Base-by-base conservation (phyloP, 2,888 invertebrate species). In the Euplexia lucipara region DNA sequence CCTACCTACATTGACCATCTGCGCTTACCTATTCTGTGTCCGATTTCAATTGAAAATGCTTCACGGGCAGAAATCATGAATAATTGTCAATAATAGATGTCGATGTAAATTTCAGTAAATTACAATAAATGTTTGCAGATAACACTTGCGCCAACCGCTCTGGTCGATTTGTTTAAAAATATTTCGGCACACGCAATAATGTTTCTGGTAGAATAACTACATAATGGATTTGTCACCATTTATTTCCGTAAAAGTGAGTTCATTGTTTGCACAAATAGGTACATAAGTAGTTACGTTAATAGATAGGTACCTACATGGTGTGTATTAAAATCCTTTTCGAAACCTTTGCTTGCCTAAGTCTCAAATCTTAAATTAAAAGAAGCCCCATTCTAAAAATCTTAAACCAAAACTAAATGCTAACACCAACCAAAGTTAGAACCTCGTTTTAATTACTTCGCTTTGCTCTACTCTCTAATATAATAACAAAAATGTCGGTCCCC, bases 401-500 rank as follows among this genome's bases (percentile, higher is more conserved):
- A 4, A 41, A 59, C 32, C 6, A 18, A 10, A 4, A 18, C n/a
- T 0, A n/a, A 48, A n/a, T 39, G 18, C 18, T 14, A 4, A 16
- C 10, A 30, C 3, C 0, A 35, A 20, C n/a, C 22, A 1, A 22
- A 9, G 35, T 53, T 37, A 20, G 48, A 51, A 59, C 3, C 22
- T 39, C 30, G 39, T 69, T 75, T 49, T 72, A 75, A 75, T 61
- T 72, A 49, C 32, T 9, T 5, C 7, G 44, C 12, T 47, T 22
- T 22, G 2, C 20, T 42, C 2, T 1, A 37, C 14, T 41, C 35
- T 70, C 16, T 54, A 42, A 52, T 64, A 59, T 72, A 67, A 69
- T 54, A 70, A 79, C 81, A 84, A 79, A 78, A 77, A 79, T 70
- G 58, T 37, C 53, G 8, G 22, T 79, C 76, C 75, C 76, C 75